Evolutionary conservation across 1,140 invertebrate genomes (phyloP).

Genomic region (Ceratina australensis): DNA sequence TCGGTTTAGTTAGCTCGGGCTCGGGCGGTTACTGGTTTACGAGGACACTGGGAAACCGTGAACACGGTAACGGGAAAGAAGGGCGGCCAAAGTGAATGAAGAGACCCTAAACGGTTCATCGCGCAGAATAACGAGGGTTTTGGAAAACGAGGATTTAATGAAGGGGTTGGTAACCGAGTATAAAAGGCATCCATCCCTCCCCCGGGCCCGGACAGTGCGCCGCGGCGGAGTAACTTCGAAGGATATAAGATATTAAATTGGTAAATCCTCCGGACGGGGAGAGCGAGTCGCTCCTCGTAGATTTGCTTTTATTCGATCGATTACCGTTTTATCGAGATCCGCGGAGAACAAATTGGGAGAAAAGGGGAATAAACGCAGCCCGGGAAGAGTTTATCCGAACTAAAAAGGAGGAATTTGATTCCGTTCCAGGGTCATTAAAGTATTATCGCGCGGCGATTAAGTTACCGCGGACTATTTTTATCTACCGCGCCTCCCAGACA

Average conservation of each 20-base stretch:
- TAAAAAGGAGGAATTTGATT: background rate
- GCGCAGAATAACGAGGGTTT: slow-evolving; percentile 65
- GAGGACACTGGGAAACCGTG: slow-evolving; percentile 27
- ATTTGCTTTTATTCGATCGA: slow-evolving; percentile 43
- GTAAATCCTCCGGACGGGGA: slow-evolving; percentile 19
- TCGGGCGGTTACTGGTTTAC: slow-evolving; percentile 19
- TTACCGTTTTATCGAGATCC: slow-evolving; percentile 31
- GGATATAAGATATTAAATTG: slow-evolving; percentile 59
- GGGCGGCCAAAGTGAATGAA: slow-evolving; percentile 27
- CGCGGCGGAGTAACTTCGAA: slow-evolving; percentile 30
- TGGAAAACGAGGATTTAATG: slow-evolving; percentile 57
- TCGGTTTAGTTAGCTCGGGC: background rate
- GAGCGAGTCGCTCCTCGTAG: slow-evolving; percentile 11
- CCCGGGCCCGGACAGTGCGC: too few relatives aligned
- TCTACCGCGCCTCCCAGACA: too few relatives aligned
- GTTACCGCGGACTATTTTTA: background rate
- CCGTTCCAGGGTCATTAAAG: background rate
- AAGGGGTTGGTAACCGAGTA: slow-evolving; percentile 53
- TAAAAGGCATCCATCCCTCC: slow-evolving; percentile 58
- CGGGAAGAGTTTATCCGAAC: slow-evolving; percentile 11
- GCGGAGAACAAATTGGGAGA: slow-evolving; percentile 10
- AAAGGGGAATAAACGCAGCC: slow-evolving; percentile 6
- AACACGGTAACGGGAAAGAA: slow-evolving; percentile 35
- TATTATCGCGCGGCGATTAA: background rate
- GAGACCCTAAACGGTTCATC: slow-evolving; percentile 62